A percentile compares a stretch with the other conserved stretches of the same genome.
Conservation (phyloP, 2,113 vertebrate genomes). For the Hepsetus odoe region DNA sequence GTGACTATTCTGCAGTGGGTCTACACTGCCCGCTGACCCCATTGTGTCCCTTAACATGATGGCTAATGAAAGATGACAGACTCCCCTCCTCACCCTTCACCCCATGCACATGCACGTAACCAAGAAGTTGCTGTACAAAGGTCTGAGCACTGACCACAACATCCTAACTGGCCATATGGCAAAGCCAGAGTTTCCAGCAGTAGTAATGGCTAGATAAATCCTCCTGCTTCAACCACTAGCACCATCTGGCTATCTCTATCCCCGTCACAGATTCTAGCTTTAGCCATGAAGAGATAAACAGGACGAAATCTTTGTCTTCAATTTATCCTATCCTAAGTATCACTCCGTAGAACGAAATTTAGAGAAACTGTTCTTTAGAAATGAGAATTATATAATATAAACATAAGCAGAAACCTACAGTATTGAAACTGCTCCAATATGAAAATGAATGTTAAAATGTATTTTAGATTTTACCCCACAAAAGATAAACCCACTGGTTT, state of each 20-base stretch:
- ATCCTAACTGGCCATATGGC: constrained; percentile 70
- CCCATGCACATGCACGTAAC: neutral
- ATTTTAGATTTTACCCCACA: too few species aligned
- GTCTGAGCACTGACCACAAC: neutral
- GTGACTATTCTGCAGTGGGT: constrained; percentile 24
- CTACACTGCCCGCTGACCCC: constrained; percentile 31
- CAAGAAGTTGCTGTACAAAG: neutral
- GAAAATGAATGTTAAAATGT: too few species aligned
- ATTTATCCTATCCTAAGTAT: too few species aligned
- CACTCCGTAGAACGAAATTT: too few species aligned
- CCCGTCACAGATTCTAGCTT: constrained; percentile 10
- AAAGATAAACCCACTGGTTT: too few species aligned
- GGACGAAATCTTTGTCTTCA: neutral
- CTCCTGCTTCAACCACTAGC: constrained; percentile 60
- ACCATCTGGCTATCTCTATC: constrained; percentile 63
- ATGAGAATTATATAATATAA: too few species aligned
- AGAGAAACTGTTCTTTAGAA: too few species aligned
- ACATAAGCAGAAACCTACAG: too few species aligned
- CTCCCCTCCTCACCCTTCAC: neutral
- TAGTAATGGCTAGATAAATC: constrained; percentile 61
- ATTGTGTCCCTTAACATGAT: constrained; percentile 38
- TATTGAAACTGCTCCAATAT: too few species aligned
- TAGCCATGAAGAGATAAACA: constrained; percentile 4
- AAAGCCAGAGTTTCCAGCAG: constrained; percentile 65
- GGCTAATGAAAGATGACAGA: constrained; percentile 50